Percentiles rank a stretch among this genome's conserved stretches.
Conservation (phyloP, 2,797 vertebrate species). For the Sciurus carolinensis region DNA sequence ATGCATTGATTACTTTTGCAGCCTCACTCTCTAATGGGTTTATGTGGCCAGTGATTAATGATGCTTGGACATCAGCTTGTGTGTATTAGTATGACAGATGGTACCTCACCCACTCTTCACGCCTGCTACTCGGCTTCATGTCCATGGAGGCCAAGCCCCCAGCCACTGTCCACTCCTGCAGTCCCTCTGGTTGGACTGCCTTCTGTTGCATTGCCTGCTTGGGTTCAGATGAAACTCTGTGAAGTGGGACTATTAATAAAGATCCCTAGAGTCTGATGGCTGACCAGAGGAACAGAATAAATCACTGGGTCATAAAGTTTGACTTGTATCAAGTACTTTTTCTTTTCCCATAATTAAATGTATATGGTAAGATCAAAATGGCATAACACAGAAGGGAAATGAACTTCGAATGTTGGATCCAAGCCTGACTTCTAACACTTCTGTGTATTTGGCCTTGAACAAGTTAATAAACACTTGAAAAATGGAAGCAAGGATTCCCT, state of each 20-base stretch:
- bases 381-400: not conserved
- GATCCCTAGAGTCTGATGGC: not conserved
- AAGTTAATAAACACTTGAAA: slow-evolving; percentile 29
- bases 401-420: not conserved
- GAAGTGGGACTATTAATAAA: not conserved
- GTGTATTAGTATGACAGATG: slow-evolving; percentile 76
- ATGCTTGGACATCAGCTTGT: slow-evolving; percentile 75
- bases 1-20: slow-evolving; percentile 77
- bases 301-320: slow-evolving; percentile 2
- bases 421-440: not conserved
- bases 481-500: not conserved
- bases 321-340: not conserved
- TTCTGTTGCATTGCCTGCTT: not conserved
- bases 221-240: not conserved
- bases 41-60: slow-evolving; percentile 83
- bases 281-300: not conserved
- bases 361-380: not conserved
- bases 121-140: not conserved
- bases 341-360: not conserved
- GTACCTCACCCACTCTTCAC: slow-evolving; percentile 68
- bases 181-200: not conserved
- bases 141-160: not conserved
- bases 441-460: not conserved
- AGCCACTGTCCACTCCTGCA: not conserved
- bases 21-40: slow-evolving; percentile 75